Conservation (phyloP, 2,797 vertebrate species). For the Chelon auratus region DNA sequence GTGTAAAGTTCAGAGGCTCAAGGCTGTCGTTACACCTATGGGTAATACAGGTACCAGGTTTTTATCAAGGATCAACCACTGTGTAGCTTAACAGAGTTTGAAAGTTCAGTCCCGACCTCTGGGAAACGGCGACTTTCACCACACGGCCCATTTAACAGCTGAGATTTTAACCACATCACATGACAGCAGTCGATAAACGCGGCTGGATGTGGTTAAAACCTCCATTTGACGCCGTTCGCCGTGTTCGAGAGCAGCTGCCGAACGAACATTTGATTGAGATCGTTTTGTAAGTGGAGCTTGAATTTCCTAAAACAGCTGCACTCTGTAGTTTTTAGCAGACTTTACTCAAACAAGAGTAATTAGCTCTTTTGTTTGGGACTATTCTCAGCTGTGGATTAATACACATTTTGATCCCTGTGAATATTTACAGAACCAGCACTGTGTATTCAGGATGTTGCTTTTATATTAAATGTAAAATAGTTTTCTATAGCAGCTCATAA, state of each 20-base stretch:
- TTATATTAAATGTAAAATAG: not conserved
- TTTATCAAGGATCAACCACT: not conserved
- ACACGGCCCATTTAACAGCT: not conserved
- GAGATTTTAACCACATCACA: not conserved
- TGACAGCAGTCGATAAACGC: no score
- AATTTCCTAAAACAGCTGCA: not conserved
- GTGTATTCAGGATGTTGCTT: not conserved
- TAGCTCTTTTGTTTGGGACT: not conserved
- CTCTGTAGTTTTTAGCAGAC: not conserved
- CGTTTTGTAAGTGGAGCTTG: not conserved
- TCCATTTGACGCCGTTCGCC: not conserved
- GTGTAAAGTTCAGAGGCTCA: not conserved
- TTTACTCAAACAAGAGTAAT: not conserved
- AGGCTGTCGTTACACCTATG: not conserved
- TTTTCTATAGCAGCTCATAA: not conserved
- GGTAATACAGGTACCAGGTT: not conserved
- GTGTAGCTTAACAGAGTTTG: no score
- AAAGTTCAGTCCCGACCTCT: not conserved
- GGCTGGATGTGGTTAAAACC: not conserved
- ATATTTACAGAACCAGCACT: not conserved
- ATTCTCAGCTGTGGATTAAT: conserved; percentile 1
- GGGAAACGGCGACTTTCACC: not conserved
- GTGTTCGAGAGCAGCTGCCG: not conserved
- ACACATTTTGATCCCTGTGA: not conserved
- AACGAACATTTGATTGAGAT: not conserved